A percentile compares a stretch with the other conserved stretches of the same genome.
These are phyloP conservation scores for Rhagologus leucostigma DNA, from an alignment of 2,113 vertebrate genomes.

Conservation along the genomic window DNA sequence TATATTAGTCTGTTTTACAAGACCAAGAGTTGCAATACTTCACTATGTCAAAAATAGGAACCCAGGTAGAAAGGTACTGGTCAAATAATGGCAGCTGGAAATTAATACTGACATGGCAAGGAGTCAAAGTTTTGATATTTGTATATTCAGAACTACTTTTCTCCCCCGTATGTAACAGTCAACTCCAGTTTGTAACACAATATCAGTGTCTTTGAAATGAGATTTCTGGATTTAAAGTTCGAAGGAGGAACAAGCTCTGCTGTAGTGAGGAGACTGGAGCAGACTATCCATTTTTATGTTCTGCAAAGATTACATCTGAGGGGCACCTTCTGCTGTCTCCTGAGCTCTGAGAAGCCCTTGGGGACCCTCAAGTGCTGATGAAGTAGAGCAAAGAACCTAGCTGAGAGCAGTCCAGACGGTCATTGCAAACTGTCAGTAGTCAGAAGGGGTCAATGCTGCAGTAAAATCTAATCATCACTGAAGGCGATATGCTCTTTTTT, in stretches of 20 bases:
- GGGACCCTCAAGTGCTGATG: neutral
- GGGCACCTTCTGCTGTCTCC: neutral
- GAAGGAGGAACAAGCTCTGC: neutral
- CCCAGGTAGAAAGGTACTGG: neutral
- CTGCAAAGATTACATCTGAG: neutral
- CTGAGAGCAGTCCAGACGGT: neutral
- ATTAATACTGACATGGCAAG: neutral
- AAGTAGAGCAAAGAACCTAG: neutral
- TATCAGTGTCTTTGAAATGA: neutral
- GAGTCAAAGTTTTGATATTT: neutral
- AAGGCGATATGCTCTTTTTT: neutral
- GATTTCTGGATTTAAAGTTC: neutral
- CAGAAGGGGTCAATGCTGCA: neutral
- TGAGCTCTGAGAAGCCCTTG: neutral
- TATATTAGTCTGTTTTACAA: slow-evolving; percentile 4
- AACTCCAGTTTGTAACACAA: neutral
- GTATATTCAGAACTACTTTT: neutral
- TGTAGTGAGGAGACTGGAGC: neutral
- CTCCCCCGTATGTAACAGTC: neutral
- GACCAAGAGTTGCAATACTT: neutral
- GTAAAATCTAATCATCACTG: neutral
- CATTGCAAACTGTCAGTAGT: neutral
- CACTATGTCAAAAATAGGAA: neutral
- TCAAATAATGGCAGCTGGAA: neutral
- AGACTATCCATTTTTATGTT: neutral